Conservation (phyloP, 2,888 invertebrate genomes). For the Furcula furcula region DNA sequence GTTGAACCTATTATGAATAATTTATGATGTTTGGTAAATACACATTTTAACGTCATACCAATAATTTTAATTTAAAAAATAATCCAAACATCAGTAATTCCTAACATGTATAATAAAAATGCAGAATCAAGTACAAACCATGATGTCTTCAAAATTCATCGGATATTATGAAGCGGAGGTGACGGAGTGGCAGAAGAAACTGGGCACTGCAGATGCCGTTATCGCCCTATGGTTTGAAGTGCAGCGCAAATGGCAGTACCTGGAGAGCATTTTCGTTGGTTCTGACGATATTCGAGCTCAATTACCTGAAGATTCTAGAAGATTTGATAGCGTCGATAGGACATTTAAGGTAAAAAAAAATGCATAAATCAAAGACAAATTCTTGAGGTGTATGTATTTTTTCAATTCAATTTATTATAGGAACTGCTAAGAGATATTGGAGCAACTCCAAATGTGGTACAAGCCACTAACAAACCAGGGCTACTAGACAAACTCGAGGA, state of each 20-base stretch:
- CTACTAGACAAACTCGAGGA: constrained; percentile 89
- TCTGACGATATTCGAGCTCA: constrained; percentile 97
- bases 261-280: constrained; percentile 97
- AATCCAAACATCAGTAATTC: no score
- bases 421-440: constrained; percentile 87
- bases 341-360: constrained; percentile 88
- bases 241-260: constrained; percentile 96
- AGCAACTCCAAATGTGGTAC: constrained; percentile 90
- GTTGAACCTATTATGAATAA: no score
- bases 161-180: constrained; percentile 93
- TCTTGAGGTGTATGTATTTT: no score
- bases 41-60: no score
- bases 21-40: no score
- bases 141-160: constrained; percentile 96
- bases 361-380: no score
- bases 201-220: constrained; percentile 94
- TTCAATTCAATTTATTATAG: constrained; percentile 63
- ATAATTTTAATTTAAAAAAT: no score
- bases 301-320: constrained; percentile 93
- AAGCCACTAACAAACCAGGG: constrained; percentile 90
- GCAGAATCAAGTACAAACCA: constrained; percentile 91
- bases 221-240: constrained; percentile 93
- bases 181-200: constrained; percentile 92
- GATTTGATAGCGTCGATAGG: constrained; percentile 93
- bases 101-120: no score